Evolutionary conservation across 2,888 invertebrate species (phyloP).

Genomic region (Xestobium rufovillosum): DNA sequence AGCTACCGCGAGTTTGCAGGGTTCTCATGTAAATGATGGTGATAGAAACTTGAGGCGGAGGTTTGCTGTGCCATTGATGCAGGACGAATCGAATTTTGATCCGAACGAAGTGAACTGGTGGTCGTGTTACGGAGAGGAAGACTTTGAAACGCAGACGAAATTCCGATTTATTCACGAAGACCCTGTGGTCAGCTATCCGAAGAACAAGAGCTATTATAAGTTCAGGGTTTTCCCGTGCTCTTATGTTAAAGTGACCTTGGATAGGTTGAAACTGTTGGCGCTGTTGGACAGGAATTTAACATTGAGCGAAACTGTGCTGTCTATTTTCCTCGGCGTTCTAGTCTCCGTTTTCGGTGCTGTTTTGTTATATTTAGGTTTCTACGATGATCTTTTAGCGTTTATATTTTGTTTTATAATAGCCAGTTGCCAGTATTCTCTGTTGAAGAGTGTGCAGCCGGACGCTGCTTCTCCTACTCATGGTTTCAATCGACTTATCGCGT

Average conservation of each 20-base stretch:
- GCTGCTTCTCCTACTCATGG: conserved; percentile 98
- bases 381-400: conserved; percentile 87
- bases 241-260: conserved; percentile 79
- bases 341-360: conserved; percentile 82
- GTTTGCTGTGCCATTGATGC: conserved; percentile 8
- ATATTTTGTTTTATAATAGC: conserved; percentile 97
- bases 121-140: conserved; percentile 37
- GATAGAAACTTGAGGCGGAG: conserved; percentile 4
- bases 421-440: conserved; percentile 91
- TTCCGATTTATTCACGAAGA: not conserved
- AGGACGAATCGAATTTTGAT: conserved; percentile 11
- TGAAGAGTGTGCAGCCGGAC: conserved; percentile 98
- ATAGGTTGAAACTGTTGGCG: conserved; percentile 84
- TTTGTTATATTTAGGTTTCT: conserved; percentile 76
- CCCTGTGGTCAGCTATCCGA: conserved; percentile 25
- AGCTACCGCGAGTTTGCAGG: conserved; percentile 14
- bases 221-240: conserved; percentile 58
- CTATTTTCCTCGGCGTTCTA: conserved; percentile 72
- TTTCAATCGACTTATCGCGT: conserved; percentile 90
- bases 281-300: conserved; percentile 89
- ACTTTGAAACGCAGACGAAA: not conserved
- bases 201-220: conserved; percentile 58
- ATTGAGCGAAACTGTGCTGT: conserved; percentile 69
- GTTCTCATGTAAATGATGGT: too few species aligned
- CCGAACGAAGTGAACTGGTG: conserved; percentile 49